Evolutionary conservation across 2,797 vertebrate genomes (phyloP), one percentile per base, ranked within the genome.

Genomic region (Pampus argenteus): DNA sequence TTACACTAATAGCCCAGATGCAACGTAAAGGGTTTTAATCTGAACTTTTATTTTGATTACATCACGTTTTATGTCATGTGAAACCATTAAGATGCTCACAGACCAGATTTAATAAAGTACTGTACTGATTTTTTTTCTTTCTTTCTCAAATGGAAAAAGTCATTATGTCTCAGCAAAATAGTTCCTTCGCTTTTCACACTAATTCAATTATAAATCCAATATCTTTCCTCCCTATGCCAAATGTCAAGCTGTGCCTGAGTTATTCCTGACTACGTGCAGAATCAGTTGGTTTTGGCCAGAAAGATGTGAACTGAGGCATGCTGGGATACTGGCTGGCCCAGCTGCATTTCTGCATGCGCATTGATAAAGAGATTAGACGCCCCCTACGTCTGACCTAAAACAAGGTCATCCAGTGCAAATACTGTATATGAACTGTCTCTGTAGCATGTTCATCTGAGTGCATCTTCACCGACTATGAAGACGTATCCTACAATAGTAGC

Each of bases 141-240:
- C 40, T 52, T 10, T 40, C 59, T 54, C n/a, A 76, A 70, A 64
- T 69, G 38, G 66, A 73, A 69, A 72, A 50, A 80, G 56, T 85
- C 86, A 78, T 86, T 87, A 85, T 64, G 74, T 81, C 83, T 79
- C 66, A 67, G 61, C 69, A 79, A 84, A 90, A 89, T 77, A 75
- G 69, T 83, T 76, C 67, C 65, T 72, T 54, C 82, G 76, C 45
- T 79, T 82, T 85, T 75, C 78, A 47, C 68, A 74, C 83, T 91
- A 91, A 91, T 92, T 92, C 83, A 92, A 93, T 93, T 91, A 93
- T 82, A 87, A 91, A 91, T 91, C 88, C 90, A 93, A 92, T 92
- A 91, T 91, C 68, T 91, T 86, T 76, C 87, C 89, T 86, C 84
- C 81, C 83, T 84, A 81, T 88, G 89, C 90, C 87, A 90, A 91